Conservation (phyloP, 2,113 vertebrate genomes). For the Psophia crepitans region DNA sequence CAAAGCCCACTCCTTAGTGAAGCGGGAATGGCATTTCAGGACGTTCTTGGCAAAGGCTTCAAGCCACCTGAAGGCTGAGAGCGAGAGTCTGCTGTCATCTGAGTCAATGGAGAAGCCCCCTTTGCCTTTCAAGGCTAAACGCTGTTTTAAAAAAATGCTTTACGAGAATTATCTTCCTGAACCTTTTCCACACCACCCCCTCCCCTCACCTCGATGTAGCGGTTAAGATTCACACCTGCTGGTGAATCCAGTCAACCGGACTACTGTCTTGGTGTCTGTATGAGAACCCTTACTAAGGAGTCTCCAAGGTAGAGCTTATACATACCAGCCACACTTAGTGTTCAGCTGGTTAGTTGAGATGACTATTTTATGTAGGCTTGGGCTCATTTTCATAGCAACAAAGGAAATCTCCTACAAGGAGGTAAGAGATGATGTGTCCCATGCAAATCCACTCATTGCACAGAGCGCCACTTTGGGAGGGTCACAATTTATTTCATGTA, state of each 20-base stretch:
- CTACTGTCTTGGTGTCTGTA: not conserved
- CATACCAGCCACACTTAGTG: not conserved
- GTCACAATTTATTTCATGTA: not conserved
- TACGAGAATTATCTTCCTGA: not conserved
- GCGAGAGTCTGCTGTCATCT: not conserved
- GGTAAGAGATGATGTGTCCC: not conserved
- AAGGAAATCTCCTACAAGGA: not conserved
- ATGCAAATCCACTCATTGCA: not conserved
- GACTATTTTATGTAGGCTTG: not conserved
- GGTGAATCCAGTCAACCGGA: not conserved
- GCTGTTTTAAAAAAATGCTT: not conserved
- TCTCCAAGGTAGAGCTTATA: not conserved
- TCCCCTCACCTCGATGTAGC: too few relatives aligned
- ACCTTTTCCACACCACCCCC: too few relatives aligned
- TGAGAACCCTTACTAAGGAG: not conserved
- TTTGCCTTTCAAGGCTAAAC: not conserved
- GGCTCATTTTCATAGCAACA: not conserved
- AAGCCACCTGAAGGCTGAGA: not conserved
- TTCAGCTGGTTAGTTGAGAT: not conserved
- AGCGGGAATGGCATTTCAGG: not conserved
- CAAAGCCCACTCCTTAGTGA: not conserved
- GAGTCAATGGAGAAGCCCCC: not conserved
- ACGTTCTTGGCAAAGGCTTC: slow-evolving; percentile 20
- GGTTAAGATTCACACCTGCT: not conserved
- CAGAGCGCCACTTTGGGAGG: not conserved